Conservation (phyloP, 1,140 invertebrate genomes). For the Scylla paramamosain region DNA sequence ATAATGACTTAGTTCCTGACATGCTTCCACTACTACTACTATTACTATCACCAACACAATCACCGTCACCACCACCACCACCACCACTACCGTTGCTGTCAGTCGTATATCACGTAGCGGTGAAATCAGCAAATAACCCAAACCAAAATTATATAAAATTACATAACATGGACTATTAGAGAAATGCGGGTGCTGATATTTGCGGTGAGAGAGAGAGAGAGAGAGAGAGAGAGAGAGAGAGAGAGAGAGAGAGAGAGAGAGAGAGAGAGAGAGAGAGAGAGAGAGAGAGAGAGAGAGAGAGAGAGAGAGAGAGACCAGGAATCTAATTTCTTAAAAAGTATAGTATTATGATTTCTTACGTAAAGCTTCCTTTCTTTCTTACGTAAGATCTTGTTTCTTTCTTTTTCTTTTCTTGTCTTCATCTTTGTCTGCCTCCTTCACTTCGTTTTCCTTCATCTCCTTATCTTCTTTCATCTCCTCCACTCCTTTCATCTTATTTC, state of each 20-base stretch:
- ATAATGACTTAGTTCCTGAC: background rate
- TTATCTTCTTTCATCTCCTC: too few relatives aligned
- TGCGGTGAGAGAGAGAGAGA: background rate
- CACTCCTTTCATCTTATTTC: too few relatives aligned
- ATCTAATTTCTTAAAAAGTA: too few relatives aligned
- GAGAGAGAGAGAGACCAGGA: background rate
- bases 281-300: slow-evolving; percentile 18
- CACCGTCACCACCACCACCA: background rate
- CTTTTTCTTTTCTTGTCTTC: too few relatives aligned
- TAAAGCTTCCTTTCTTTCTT: too few relatives aligned
- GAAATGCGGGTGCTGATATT: background rate
- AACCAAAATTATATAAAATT: background rate
- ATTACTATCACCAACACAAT: background rate
- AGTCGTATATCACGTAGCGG: background rate
- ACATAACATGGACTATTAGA: too few relatives aligned
- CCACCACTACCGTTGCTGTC: background rate
- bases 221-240: slow-evolving; percentile 38
- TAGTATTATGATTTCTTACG: too few relatives aligned
- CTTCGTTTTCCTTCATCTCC: too few relatives aligned
- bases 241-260: background rate
- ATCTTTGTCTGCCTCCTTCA: too few relatives aligned
- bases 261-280: slow-evolving; percentile 23
- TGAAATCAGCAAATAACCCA: background rate
- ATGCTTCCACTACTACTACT: background rate
- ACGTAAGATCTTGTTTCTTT: too few relatives aligned